phyloP scores from a whole-genome alignment of 1,140 invertebrate genomes.

The Diabrotica virgifera region DNA sequence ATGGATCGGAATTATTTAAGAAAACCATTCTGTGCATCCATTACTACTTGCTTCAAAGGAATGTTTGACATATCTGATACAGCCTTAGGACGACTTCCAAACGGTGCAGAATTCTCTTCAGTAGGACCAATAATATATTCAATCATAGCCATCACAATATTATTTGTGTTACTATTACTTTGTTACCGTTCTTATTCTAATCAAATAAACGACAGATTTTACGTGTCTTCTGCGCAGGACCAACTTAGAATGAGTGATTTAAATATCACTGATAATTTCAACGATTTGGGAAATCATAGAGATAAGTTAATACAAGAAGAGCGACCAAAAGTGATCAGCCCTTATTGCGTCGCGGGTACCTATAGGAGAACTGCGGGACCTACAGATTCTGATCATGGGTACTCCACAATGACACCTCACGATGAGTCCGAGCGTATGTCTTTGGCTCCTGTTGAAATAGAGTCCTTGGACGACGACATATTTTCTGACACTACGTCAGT shows the following conservation, averaged over 20 bases:
- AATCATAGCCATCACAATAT: slow-evolving; percentile 58
- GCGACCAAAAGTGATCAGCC: slow-evolving; percentile 68
- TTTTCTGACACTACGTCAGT: slow-evolving; percentile 61
- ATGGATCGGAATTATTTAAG: slow-evolving; percentile 68
- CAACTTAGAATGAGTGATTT: slow-evolving; percentile 48
- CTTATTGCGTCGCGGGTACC: slow-evolving; percentile 79
- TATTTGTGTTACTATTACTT: slow-evolving; percentile 62
- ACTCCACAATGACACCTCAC: slow-evolving; percentile 92
- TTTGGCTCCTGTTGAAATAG: slow-evolving; percentile 63
- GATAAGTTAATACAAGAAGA: slow-evolving; percentile 59
- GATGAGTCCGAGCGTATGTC: slow-evolving; percentile 77
- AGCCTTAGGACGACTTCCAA: slow-evolving; percentile 55
- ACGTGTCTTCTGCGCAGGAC: slow-evolving; percentile 52
- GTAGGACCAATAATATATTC: slow-evolving; percentile 62
- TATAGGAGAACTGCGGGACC: slow-evolving; percentile 77
- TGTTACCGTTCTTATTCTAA: slow-evolving; percentile 63
- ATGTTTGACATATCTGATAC: slow-evolving; percentile 77
- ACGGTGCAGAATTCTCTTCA: slow-evolving; percentile 54
- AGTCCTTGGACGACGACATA: slow-evolving; percentile 56
- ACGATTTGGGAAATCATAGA: slow-evolving; percentile 55
- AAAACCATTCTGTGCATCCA: slow-evolving; percentile 74
- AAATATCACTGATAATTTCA: slow-evolving; percentile 51
- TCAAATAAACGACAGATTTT: slow-evolving; percentile 51
- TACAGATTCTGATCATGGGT: slow-evolving; percentile 89
- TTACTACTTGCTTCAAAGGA: slow-evolving; percentile 81